Base-by-base conservation (phyloP, 1,140 invertebrate genomes). In the Chironomus striatipennis region DNA sequence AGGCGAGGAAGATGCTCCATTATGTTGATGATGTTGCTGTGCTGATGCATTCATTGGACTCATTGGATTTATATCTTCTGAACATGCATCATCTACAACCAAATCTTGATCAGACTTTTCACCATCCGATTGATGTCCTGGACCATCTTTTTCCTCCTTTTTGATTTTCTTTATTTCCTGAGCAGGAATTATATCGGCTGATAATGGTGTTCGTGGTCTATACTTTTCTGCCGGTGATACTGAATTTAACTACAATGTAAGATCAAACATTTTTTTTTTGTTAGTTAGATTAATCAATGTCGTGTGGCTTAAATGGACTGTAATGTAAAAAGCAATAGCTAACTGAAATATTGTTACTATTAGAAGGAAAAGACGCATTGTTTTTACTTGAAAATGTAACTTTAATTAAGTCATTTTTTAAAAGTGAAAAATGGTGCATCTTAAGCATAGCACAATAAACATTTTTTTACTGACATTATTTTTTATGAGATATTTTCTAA, bases 171-270 rank as follows among this genome's bases (percentile, higher is more conserved):
- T 91, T 76, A 86, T 83, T 74, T 88, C 88, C 74, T 87, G 88
- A 76, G 89, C 88, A 72, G 65, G 17, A 9, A 70, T 70, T 21
- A 80, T 79, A 76, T 87, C 80, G 42, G 86, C 57, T 87, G 86
- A 0, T 85, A 87, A 87, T 6, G 90, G 89, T 82, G 90, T 91
- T 79, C 89, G 84, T 73, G 90, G 88, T 80, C 92, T 86, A 81
- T 93, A 93, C 81, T 94, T 94, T 82, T 95, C 93, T 64, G 89
- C 91, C 1, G 93, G 93, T 8, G 93, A 95, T 83, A 95, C 92
- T 76, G 93, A 95, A 84, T 91, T 93, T 83, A 91, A 89, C 93
- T 95, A 88, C 20, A 88, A 89, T 79, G 85, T 83, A 79, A 79
- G 74, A 78, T 75, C 21, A 74, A 24, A 75, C 17, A 76, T 76